These are phyloP conservation scores for Luscinia luscinia DNA, from an alignment of 2,797 vertebrate species.

Conservation along the genomic window DNA sequence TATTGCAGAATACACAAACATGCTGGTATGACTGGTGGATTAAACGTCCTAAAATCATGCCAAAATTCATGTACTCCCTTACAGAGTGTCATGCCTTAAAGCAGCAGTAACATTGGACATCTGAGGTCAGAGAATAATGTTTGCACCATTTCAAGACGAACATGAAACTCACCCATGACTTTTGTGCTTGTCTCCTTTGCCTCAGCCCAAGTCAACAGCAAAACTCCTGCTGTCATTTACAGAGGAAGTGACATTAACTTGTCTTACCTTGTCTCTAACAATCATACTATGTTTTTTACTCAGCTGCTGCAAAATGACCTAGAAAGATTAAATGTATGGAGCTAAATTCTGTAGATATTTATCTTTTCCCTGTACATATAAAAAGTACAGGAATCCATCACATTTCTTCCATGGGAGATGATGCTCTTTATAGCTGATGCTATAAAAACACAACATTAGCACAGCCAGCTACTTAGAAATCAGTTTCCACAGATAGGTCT, in stretches of 20 bases:
- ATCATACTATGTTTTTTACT: not conserved
- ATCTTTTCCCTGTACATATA: not conserved
- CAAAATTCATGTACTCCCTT: not conserved
- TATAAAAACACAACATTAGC: not conserved
- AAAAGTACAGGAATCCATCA: not conserved
- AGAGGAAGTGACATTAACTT: not conserved
- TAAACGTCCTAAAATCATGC: not conserved
- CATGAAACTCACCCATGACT: not conserved
- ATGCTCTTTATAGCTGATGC: not conserved
- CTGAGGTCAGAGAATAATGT: not conserved
- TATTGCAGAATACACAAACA: not conserved
- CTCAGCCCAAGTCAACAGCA: not conserved
- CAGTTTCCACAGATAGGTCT: not conserved
- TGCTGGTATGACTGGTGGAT: not conserved
- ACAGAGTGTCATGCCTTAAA: not conserved
- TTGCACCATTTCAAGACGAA: not conserved
- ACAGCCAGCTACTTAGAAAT: not conserved
- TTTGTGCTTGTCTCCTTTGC: not conserved
- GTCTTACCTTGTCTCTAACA: not conserved
- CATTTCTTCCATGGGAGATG: not conserved
- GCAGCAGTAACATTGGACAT: not conserved
- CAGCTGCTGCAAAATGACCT: not conserved
- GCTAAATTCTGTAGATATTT: not conserved
- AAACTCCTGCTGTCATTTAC: not conserved
- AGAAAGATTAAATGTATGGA: not conserved